These are phyloP conservation scores for Polyommatus iphigenia DNA, from an alignment of 2,888 invertebrate species.

Conservation along the genomic window DNA sequence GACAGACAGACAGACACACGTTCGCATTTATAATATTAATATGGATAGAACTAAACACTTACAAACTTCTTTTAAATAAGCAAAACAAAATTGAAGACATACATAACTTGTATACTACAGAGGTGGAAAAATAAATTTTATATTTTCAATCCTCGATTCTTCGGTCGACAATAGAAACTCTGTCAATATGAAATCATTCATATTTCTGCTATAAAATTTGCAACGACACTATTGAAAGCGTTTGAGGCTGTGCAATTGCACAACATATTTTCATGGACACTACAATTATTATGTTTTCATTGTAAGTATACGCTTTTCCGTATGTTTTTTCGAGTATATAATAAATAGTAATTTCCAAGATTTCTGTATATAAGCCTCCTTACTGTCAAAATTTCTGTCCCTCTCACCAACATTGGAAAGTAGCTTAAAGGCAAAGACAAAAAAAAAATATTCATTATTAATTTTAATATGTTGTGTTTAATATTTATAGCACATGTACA, in stretches of 20 bases:
- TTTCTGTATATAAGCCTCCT: too few species aligned
- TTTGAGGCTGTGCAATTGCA: neutral
- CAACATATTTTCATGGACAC: neutral
- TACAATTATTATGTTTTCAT: neutral
- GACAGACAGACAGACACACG: too few species aligned
- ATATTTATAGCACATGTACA: too few species aligned
- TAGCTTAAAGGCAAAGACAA: too few species aligned
- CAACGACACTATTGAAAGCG: neutral
- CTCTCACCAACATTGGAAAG: too few species aligned
- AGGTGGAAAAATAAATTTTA: constrained; percentile 1
- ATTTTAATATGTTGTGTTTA: too few species aligned
- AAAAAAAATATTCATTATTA: too few species aligned
- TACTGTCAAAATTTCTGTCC: too few species aligned
- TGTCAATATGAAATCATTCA: constrained; percentile 18
- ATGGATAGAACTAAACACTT: neutral
- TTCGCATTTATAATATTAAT: too few species aligned
- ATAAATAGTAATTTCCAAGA: too few species aligned
- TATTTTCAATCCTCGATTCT: neutral
- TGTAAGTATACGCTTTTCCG: too few species aligned
- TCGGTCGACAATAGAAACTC: constrained; percentile 1
- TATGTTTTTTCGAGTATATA: too few species aligned
- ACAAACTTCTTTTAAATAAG: neutral
- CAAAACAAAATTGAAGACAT: neutral
- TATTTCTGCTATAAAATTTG: constrained; percentile 16
- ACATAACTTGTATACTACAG: neutral